Conservation (phyloP, 1,140 invertebrate genomes). For the Trichonephila clavipes region DNA sequence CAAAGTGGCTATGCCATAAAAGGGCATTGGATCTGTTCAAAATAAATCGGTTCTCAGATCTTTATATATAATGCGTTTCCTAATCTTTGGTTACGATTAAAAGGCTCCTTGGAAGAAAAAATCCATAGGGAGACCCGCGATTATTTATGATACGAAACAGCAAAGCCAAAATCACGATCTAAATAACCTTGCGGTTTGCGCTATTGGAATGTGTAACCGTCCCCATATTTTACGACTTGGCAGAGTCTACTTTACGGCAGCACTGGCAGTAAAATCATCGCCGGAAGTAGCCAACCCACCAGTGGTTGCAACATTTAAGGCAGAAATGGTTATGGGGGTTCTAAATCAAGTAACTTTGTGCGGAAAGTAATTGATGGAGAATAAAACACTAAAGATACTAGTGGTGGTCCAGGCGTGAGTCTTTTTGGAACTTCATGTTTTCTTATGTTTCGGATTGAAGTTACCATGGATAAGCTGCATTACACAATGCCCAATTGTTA, state of each 20-base stretch:
- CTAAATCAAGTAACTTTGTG: constrained; percentile 63
- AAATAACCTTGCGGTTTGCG: constrained; percentile 31
- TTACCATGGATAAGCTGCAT: neutral
- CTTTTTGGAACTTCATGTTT: constrained; percentile 18
- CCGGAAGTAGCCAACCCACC: constrained; percentile 28
- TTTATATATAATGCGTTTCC: neutral
- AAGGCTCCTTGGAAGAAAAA: neutral
- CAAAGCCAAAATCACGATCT: constrained; percentile 1
- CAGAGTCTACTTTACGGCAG: constrained; percentile 47
- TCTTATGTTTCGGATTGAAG: constrained; percentile 16
- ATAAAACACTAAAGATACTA: constrained; percentile 51
- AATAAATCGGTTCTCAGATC: neutral
- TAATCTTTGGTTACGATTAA: neutral
- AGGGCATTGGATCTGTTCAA: constrained; percentile 2
- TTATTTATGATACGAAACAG: constrained; percentile 17
- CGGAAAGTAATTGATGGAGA: constrained; percentile 53
- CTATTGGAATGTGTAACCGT: constrained; percentile 15
- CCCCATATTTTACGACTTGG: constrained; percentile 37
- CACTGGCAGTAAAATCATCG: constrained; percentile 51
- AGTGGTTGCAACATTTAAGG: constrained; percentile 29
- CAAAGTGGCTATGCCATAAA: constrained; percentile 12
- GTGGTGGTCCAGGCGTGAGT: neutral
- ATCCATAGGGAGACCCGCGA: neutral
- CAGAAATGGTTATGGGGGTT: constrained; percentile 35
- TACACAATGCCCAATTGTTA: neutral